Evolutionary conservation across 2,888 invertebrate genomes (phyloP).

Genomic region (Eupithecia centaureata): DNA sequence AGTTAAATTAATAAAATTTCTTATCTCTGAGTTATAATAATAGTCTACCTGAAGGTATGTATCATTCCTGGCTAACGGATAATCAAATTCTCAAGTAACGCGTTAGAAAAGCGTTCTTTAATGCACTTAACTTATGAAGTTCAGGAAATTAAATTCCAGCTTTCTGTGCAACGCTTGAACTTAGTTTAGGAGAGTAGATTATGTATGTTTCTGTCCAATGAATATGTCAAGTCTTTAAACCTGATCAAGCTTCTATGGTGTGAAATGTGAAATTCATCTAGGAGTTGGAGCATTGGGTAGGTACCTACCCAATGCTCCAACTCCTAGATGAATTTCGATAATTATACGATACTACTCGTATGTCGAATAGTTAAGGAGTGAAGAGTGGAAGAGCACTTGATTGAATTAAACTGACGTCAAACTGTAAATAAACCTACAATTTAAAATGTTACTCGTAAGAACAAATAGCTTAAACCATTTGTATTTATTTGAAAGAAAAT

Average conservation of each 20-base stretch:
- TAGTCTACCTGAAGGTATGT: not conserved
- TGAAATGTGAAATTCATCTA: too few relatives aligned
- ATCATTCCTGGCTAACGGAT: not conserved
- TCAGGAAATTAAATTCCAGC: constrained; percentile 1
- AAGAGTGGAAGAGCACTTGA: too few relatives aligned
- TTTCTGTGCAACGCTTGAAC: not conserved
- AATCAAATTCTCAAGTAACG: not conserved
- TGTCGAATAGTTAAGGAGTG: too few relatives aligned
- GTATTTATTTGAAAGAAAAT: too few relatives aligned
- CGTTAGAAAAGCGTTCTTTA: not conserved
- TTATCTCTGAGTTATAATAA: not conserved
- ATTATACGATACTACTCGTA: too few relatives aligned
- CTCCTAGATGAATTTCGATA: not conserved
- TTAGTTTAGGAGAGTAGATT: not conserved
- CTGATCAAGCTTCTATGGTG: too few relatives aligned
- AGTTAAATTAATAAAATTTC: not conserved
- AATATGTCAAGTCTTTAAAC: not conserved
- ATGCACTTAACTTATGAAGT: not conserved
- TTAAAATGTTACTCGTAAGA: too few relatives aligned
- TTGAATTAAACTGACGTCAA: too few relatives aligned
- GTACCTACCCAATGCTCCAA: too few relatives aligned
- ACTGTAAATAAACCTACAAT: too few relatives aligned
- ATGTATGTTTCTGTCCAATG: not conserved
- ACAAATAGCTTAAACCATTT: too few relatives aligned
- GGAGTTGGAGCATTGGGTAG: too few relatives aligned